A percentile compares a stretch with the other conserved stretches of the same genome.
Conservation (phyloP, 2,113 vertebrate genomes). For the Actinemys pallida region DNA sequence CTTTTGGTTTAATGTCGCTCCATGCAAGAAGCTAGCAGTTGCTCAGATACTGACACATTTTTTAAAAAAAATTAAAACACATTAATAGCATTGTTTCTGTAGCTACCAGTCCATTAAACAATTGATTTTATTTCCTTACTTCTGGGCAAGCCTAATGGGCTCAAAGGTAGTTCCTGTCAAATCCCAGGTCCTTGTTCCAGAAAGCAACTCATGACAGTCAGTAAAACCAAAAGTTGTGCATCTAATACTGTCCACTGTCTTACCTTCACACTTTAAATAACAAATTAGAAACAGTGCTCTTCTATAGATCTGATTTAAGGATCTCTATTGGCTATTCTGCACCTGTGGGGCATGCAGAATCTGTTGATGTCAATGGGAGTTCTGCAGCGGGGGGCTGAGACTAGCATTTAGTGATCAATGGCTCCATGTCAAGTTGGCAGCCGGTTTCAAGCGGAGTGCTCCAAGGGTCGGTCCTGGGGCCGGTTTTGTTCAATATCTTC, state of each 20-base stretch:
- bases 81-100: neutral
- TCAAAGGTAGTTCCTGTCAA: neutral
- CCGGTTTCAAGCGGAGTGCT: no score
- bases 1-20: neutral
- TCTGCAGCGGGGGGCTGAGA: neutral
- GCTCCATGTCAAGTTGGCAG: no score
- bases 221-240: neutral
- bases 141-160: neutral
- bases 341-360: neutral
- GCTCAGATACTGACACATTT: neutral
- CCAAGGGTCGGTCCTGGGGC: no score
- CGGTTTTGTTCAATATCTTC: no score
- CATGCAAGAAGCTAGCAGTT: constrained; percentile 1
- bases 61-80: neutral
- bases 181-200: accelerated
- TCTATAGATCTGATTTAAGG: neutral
- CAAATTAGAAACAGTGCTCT: neutral
- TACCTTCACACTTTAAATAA: neutral
- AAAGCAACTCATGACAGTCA: neutral
- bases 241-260: neutral
- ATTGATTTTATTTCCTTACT: neutral
- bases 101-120: neutral
- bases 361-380: neutral
- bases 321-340: neutral
- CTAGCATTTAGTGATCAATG: neutral